A percentile compares a stretch with the other conserved stretches of the same genome.
phyloP scores from a whole-genome alignment of 1,140 invertebrate genomes.

The Diorhabda elongata region DNA sequence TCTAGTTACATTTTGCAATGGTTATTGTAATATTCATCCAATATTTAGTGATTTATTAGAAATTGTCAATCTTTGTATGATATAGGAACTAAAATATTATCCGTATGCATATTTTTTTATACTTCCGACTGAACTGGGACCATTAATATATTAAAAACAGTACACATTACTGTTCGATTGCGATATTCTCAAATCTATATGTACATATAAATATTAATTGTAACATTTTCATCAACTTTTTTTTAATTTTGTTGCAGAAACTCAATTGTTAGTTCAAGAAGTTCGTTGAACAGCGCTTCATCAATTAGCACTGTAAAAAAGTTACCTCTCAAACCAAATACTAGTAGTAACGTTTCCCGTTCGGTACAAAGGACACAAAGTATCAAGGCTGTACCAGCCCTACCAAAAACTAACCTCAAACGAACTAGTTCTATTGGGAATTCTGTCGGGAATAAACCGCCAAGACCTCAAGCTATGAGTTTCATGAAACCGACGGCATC shows the following conservation, averaged over 20 bases:
- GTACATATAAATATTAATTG: too few species aligned
- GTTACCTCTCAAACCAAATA: constrained; percentile 47
- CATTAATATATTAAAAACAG: too few species aligned
- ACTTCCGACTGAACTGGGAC: too few species aligned
- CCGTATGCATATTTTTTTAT: too few species aligned
- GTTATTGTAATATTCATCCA: too few species aligned
- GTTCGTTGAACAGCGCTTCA: constrained; percentile 74
- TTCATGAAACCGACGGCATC: constrained; percentile 47
- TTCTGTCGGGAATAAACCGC: constrained; percentile 27
- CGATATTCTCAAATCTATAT: too few species aligned
- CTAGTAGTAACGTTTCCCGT: constrained; percentile 32
- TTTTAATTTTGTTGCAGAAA: constrained; percentile 48
- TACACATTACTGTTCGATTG: too few species aligned
- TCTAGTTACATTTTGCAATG: background rate
- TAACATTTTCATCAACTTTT: background rate
- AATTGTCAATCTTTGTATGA: too few species aligned
- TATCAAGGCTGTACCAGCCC: constrained; percentile 25
- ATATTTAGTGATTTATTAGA: too few species aligned
- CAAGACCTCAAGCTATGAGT: constrained; percentile 30
- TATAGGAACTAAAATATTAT: too few species aligned
- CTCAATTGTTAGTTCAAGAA: constrained; percentile 74
- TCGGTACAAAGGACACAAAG: constrained; percentile 38
- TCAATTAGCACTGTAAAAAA: constrained; percentile 75
- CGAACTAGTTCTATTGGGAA: constrained; percentile 23
- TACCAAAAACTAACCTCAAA: constrained; percentile 22